phyloP scores from a whole-genome alignment of 2,888 invertebrate genomes.

The Tipula helvola region DNA sequence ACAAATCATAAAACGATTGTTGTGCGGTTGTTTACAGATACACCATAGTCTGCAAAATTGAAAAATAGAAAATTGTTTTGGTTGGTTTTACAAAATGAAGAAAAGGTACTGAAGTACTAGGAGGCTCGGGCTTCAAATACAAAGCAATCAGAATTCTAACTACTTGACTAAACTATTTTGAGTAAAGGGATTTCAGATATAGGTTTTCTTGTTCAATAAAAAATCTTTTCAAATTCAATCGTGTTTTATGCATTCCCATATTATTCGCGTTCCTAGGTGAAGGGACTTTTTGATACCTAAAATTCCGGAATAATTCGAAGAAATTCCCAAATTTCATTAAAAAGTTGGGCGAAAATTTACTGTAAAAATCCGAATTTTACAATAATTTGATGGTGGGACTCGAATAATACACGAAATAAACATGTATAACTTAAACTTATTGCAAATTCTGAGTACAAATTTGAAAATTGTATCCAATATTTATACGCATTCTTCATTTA shows the following conservation, averaged over 20 bases:
- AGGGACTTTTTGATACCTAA: neutral
- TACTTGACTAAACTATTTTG: neutral
- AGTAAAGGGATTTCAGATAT: neutral
- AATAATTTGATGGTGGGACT: too few species aligned
- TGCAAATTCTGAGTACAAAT: too few species aligned
- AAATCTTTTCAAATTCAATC: neutral
- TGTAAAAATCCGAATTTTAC: too few species aligned
- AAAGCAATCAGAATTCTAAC: neutral
- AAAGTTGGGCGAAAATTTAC: too few species aligned
- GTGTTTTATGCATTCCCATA: neutral
- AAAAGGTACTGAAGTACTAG: neutral
- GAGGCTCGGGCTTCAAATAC: neutral
- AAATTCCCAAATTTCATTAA: too few species aligned
- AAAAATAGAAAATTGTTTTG: neutral
- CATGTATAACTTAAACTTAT: too few species aligned
- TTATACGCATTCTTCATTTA: too few species aligned
- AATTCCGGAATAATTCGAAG: neutral
- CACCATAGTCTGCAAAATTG: conserved; percentile 64
- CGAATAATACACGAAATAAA: too few species aligned
- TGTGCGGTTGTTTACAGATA: conserved; percentile 88
- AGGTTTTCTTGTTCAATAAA: neutral
- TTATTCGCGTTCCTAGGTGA: neutral
- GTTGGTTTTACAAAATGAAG: conserved; percentile 5
- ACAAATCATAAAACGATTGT: conserved; percentile 94
- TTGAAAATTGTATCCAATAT: too few species aligned